Evolutionary conservation across 2,797 vertebrate genomes (phyloP).

Genomic region (Poeciliopsis paucimaculata): DNA sequence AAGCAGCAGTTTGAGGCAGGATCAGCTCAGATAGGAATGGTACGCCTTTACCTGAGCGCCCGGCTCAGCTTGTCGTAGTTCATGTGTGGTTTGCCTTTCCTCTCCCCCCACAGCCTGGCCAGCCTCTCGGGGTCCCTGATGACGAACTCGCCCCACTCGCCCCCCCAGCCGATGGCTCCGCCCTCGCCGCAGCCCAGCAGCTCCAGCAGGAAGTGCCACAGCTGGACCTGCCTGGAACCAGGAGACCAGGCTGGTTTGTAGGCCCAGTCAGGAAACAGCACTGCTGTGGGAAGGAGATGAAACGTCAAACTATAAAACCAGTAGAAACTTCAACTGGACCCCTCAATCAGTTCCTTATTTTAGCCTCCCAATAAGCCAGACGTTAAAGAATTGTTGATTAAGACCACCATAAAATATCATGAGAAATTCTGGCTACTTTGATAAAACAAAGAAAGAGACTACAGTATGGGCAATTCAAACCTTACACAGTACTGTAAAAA

Average conservation of each 20-base stretch:
- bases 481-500: neutral
- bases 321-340: neutral
- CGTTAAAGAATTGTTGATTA: neutral
- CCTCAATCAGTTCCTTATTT: neutral
- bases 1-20: slow-evolving; percentile 33
- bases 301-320: neutral
- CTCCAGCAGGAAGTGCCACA: slow-evolving; percentile 83
- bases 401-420: neutral
- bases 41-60: slow-evolving; percentile 76
- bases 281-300: slow-evolving; percentile 55
- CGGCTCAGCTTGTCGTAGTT: slow-evolving; percentile 87
- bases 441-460: neutral
- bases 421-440: neutral
- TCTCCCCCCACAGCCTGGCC: slow-evolving; percentile 81
- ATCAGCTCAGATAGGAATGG: slow-evolving; percentile 18
- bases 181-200: slow-evolving; percentile 74
- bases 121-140: slow-evolving; percentile 80
- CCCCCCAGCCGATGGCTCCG: slow-evolving; percentile 78
- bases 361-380: neutral
- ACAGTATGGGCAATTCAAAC: neutral
- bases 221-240: slow-evolving; percentile 81
- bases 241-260: slow-evolving; percentile 83
- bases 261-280: slow-evolving; percentile 84
- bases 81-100: slow-evolving; percentile 85
- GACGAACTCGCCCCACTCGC: slow-evolving; percentile 81